These are phyloP conservation scores for Cyprinodon brontotheroides DNA, from an alignment of 2,113 vertebrate species.

Conservation along the genomic window DNA sequence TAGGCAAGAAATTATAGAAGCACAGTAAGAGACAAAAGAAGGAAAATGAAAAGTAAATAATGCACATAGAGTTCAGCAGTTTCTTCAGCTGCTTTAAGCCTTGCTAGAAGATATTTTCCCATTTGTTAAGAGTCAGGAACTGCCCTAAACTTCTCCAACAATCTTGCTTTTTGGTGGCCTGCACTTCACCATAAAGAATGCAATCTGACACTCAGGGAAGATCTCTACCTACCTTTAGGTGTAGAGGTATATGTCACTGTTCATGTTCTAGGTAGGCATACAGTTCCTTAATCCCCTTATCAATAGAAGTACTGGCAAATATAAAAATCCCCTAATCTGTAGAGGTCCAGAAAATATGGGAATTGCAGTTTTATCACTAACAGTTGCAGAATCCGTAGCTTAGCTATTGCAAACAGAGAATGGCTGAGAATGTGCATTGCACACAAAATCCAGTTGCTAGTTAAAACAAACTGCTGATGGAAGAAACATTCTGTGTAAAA, in stretches of 20 bases:
- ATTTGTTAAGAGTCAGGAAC: background rate
- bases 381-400: conserved; percentile 9
- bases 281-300: conserved; percentile 4
- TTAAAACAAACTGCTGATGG: conserved; percentile 6
- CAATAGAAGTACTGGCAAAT: background rate
- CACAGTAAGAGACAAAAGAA: background rate
- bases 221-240: background rate
- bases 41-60: background rate
- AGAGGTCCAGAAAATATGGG: background rate
- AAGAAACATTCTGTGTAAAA: conserved; percentile 9
- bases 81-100: background rate
- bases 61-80: background rate
- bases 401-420: background rate
- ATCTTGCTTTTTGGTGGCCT: background rate
- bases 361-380: conserved; percentile 2
- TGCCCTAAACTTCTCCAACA: background rate
- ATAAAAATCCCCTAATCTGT: background rate
- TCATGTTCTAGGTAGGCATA: background rate
- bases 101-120: background rate
- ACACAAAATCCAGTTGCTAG: background rate
- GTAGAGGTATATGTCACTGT: background rate
- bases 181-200: background rate
- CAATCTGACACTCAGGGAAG: background rate
- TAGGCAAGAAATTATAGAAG: conserved; percentile 12
- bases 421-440: background rate